A percentile compares a stretch with the other conserved stretches of the same genome.
phyloP scores from a whole-genome alignment of 2,797 vertebrate species.

The Sardinella longiceps region DNA sequence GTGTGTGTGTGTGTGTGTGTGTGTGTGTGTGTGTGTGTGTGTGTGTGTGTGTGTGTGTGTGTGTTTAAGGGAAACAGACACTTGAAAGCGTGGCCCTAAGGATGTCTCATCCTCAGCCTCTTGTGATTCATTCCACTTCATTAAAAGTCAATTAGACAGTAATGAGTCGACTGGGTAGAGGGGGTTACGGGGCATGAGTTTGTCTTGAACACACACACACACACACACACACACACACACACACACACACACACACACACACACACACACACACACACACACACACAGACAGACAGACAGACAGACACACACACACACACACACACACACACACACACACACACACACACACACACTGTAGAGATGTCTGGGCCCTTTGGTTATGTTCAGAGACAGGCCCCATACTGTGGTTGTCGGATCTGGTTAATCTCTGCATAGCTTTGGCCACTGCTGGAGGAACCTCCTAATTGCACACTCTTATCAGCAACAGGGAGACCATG shows the following conservation, averaged over 20 bases:
- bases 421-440: conserved; percentile 51
- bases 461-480: not conserved
- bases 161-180: not conserved
- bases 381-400: conserved; percentile 2
- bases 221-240: conserved; percentile 27
- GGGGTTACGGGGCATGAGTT: not conserved
- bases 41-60: too few relatives aligned
- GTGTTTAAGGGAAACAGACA: too few relatives aligned
- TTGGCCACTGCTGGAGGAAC: conserved; percentile 18
- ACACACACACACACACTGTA: not conserved
- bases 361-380: not conserved
- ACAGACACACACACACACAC: not conserved
- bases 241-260: conserved; percentile 25
- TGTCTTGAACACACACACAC: not conserved
- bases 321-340: conserved; percentile 18
- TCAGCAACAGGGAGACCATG: not conserved
- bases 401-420: conserved; percentile 52
- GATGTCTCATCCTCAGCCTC: not conserved
- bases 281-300: too few relatives aligned
- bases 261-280: conserved; percentile 23
- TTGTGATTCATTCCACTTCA: not conserved
- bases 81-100: not conserved
- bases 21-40: too few relatives aligned
- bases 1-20: too few relatives aligned
- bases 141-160: conserved; percentile 5